Conservation (phyloP, 1,140 invertebrate genomes). For the Aphidius ervi region DNA sequence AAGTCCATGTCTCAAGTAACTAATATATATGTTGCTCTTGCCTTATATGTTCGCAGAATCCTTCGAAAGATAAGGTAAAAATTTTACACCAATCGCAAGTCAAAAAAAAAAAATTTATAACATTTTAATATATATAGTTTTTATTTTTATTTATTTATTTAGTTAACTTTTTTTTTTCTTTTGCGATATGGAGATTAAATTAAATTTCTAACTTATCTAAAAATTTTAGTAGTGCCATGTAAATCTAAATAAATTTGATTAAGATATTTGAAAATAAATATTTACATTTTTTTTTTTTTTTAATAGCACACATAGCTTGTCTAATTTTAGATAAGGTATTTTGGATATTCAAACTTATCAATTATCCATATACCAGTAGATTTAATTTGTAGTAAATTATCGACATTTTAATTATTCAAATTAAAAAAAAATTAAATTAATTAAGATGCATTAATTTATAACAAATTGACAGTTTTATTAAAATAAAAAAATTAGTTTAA, state of each 20-base stretch:
- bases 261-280: too few relatives aligned
- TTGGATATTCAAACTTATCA: neutral
- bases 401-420: too few relatives aligned
- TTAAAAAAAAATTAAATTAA: too few relatives aligned
- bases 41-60: constrained; percentile 49
- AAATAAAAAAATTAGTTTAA: too few relatives aligned
- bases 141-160: too few relatives aligned
- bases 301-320: too few relatives aligned
- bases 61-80: constrained; percentile 52
- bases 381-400: too few relatives aligned
- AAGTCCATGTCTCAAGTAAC: constrained; percentile 38
- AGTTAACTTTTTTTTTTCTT: neutral
- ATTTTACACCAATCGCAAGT: constrained; percentile 30
- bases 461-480: too few relatives aligned
- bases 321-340: neutral
- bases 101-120: constrained; percentile 5
- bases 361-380: neutral
- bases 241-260: too few relatives aligned
- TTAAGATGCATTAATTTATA: too few relatives aligned
- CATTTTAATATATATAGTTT: neutral
- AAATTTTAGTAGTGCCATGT: neutral
- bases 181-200: constrained; percentile 7
- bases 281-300: too few relatives aligned
- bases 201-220: constrained; percentile 21
- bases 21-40: constrained; percentile 45